phyloP scores from a whole-genome alignment of 2,888 invertebrate genomes.

The Ferrisia virgata region DNA sequence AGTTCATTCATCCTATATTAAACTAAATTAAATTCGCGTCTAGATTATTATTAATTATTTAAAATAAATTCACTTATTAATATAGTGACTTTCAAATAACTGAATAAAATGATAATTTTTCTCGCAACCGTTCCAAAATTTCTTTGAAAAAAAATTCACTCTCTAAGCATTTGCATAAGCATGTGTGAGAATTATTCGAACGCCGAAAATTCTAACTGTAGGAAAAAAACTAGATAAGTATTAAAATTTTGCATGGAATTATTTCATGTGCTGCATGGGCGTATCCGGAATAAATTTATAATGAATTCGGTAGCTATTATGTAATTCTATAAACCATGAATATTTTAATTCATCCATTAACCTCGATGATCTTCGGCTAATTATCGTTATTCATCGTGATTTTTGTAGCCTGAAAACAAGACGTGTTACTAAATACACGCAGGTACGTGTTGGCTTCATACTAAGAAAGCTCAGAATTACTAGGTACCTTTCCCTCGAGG shows the following conservation, averaged over 20 bases:
- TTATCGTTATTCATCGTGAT: background rate
- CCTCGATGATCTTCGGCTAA: conserved; percentile 18
- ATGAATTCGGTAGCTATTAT: conserved; percentile 22
- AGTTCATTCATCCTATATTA: too few species aligned
- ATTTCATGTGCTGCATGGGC: background rate
- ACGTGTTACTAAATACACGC: background rate
- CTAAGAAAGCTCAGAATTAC: conserved; percentile 14
- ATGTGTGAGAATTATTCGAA: too few species aligned
- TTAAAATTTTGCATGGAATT: background rate
- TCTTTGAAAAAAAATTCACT: too few species aligned
- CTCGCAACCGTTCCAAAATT: too few species aligned
- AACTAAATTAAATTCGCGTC: too few species aligned
- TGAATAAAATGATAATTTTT: too few species aligned
- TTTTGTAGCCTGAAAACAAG: conserved; percentile 13
- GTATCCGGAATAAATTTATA: conserved; percentile 11
- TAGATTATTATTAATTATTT: too few species aligned
- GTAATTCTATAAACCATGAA: background rate
- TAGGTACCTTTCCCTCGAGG: background rate
- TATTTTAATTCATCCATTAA: conserved; percentile 26
- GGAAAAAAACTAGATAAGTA: background rate
- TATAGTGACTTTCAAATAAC: too few species aligned
- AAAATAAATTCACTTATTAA: too few species aligned
- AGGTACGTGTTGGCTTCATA: background rate
- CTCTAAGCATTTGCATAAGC: too few species aligned
- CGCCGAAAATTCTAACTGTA: too few species aligned